phyloP scores from a whole-genome alignment of 2,797 vertebrate genomes.

The Semaprochilodus insignis region DNA sequence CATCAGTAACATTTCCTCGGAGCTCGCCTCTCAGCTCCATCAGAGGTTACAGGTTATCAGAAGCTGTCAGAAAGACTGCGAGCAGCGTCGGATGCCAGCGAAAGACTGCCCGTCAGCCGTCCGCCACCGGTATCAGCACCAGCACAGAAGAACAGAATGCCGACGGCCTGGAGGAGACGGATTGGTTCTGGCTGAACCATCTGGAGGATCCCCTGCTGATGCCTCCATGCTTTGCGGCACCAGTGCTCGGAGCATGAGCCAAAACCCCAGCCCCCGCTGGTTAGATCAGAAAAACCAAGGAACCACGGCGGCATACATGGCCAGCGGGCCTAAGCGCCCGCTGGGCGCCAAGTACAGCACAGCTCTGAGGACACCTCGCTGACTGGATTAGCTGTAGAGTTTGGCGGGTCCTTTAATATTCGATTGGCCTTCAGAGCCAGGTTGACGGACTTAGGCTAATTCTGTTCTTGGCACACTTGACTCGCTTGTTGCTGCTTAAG shows the following conservation, averaged over 20 bases:
- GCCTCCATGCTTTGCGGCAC: slow-evolving; percentile 25
- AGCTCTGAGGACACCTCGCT: neutral
- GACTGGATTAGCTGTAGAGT: slow-evolving; percentile 13
- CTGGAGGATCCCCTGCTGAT: slow-evolving; percentile 61
- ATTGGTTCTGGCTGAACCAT: slow-evolving; percentile 64
- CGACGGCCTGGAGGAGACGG: slow-evolving; percentile 64
- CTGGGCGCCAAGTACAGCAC: neutral
- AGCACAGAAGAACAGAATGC: slow-evolving; percentile 57
- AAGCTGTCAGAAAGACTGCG: slow-evolving; percentile 28
- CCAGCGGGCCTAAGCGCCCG: neutral
- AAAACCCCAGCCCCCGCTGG: neutral
- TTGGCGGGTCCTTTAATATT: neutral
- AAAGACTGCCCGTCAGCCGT: slow-evolving; percentile 18
- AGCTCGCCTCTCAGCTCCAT: slow-evolving; percentile 25
- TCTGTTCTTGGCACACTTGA: neutral
- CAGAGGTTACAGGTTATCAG: slow-evolving; percentile 44
- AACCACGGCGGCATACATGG: neutral
- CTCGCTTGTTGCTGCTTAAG: neutral
- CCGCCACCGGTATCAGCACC: slow-evolving; percentile 35
- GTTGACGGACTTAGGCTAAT: neutral
- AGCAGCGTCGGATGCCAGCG: slow-evolving; percentile 9
- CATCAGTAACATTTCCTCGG: neutral
- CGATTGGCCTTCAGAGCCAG: neutral
- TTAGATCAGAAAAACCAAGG: neutral
- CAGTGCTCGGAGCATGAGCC: slow-evolving; percentile 1